A percentile compares a stretch with the other conserved stretches of the same genome.
Conservation (phyloP, 2,113 vertebrate species). For the Arvicanthis niloticus region DNA sequence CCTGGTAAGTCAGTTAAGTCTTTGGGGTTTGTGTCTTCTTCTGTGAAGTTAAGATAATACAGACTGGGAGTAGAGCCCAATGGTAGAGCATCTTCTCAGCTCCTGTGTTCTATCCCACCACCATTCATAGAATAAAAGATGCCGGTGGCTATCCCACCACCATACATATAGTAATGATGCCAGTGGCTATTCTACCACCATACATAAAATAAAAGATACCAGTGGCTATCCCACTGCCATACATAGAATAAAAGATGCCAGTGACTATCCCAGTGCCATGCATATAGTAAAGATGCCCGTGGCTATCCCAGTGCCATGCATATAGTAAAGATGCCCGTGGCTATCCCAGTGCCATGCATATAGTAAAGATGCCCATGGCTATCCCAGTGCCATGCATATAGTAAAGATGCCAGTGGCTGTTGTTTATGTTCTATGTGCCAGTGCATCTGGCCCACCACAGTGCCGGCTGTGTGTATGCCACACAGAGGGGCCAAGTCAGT, state of each 20-base stretch:
- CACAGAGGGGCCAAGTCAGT: too few species aligned
- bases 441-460: not conserved
- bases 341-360: not conserved
- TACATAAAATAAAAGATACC: not conserved
- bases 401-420: not conserved
- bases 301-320: rapidly evolving
- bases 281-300: not conserved
- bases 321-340: not conserved
- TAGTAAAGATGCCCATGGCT: not conserved
- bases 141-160: not conserved
- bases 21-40: not conserved
- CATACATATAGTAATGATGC: not conserved
- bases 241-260: too few species aligned
- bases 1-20: not conserved
- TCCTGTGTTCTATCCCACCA: not conserved
- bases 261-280: too few species aligned
- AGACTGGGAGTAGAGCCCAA: not conserved
- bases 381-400: rapidly evolving
- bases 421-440: not conserved
- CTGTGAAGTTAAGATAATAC: not conserved
- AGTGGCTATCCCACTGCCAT: not conserved
- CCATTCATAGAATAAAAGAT: not conserved
- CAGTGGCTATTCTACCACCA: not conserved
- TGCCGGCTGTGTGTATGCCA: not conserved
- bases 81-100: not conserved